phyloP scores from a whole-genome alignment of 2,113 vertebrate species.

The Alosa alosa region DNA sequence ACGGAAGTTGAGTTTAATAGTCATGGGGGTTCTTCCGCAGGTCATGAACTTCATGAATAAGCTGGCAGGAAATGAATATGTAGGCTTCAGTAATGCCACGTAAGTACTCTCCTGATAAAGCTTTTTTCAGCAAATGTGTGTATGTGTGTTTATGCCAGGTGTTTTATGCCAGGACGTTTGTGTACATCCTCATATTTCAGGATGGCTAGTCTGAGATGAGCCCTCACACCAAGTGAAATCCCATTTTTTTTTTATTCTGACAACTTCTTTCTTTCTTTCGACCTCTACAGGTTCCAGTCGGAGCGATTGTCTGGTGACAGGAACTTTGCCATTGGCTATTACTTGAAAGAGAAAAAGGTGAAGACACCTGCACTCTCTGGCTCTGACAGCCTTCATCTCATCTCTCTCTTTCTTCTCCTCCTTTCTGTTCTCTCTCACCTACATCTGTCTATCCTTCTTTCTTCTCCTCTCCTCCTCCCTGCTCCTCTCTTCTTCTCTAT shows the following conservation, averaged over 20 bases:
- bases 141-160: too few species aligned
- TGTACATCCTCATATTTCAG: not conserved
- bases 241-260: too few species aligned
- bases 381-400: not conserved
- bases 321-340: not conserved
- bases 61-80: constrained; percentile 97
- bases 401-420: not conserved
- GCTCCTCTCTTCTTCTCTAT: not conserved
- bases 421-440: not conserved
- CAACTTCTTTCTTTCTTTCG: too few species aligned
- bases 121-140: not conserved
- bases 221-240: too few species aligned
- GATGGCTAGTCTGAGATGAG: too few species aligned
- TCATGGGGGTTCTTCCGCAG: constrained; percentile 60
- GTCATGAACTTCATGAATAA: constrained; percentile 99
- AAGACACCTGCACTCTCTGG: not conserved
- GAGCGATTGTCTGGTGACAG: constrained; percentile 1
- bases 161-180: not conserved
- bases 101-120: constrained; percentile 71
- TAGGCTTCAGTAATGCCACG: constrained; percentile 99
- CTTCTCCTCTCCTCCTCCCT: not conserved
- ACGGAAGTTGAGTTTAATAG: not conserved
- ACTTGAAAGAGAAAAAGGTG: not conserved
- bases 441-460: too few species aligned
- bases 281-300: not conserved